phyloP scores from a whole-genome alignment of 2,888 invertebrate genomes.

The Lottia gigantea region DNA sequence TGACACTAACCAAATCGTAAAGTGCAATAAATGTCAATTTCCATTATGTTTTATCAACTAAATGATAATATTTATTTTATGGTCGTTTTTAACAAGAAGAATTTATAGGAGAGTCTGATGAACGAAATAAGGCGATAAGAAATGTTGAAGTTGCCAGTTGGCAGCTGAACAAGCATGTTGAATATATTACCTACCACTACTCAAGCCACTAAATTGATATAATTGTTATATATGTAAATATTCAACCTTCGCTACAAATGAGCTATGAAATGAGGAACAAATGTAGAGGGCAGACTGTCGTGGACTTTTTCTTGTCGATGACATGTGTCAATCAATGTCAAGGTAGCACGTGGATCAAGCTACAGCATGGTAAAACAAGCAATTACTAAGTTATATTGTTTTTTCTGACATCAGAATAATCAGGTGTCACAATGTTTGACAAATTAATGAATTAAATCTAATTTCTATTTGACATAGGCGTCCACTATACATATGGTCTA shows the following conservation, averaged over 20 bases:
- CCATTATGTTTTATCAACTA: not conserved
- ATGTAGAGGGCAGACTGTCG: not conserved
- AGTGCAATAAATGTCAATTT: not conserved
- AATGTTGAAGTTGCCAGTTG: not conserved
- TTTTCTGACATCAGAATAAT: slow-evolving; percentile 1
- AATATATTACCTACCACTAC: too few species aligned
- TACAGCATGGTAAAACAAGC: not conserved
- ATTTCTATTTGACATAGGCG: not conserved
- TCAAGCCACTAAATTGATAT: too few species aligned
- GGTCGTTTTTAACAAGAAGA: not conserved
- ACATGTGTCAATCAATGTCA: slow-evolving; percentile 10
- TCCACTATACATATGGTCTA: too few species aligned
- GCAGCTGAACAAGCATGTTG: not conserved
- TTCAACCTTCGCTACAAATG: not conserved
- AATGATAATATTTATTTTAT: slow-evolving; percentile 13
- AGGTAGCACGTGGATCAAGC: not conserved
- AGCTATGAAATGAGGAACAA: not conserved
- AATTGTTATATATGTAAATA: too few species aligned
- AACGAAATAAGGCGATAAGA: too few species aligned
- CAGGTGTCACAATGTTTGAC: not conserved
- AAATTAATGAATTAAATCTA: slow-evolving; percentile 3
- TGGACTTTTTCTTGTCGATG: not conserved
- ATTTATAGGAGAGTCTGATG: too few species aligned
- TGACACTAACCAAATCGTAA: too few species aligned
- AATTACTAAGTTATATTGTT: slow-evolving; percentile 2